Evolutionary conservation across 2,797 vertebrate species (phyloP), one percentile per base, ranked within the genome.

Genomic region (Neomorphus geoffroyi): DNA sequence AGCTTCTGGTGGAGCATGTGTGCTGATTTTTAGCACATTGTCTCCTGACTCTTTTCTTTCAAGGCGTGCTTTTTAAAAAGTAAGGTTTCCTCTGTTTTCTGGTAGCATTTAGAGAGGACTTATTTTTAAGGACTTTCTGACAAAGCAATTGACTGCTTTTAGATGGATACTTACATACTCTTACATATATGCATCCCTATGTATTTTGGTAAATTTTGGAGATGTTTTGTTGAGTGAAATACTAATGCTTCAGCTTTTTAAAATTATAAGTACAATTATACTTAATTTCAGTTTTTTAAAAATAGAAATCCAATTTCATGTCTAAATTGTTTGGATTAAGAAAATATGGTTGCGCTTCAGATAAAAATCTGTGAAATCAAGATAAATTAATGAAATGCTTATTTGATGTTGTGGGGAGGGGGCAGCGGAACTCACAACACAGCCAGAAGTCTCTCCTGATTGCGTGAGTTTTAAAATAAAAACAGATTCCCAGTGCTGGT

Each of bases 401-500:
- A 1, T 37, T 16, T 64, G 26, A 53, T 86, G 41, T 6, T 41
- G 24, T 10, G 22, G 30, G 22, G 14, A 28, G 17, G 3, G 12
- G 15, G 8, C 3, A 7, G 46, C 24, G 46, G 23, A 48, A 48
- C 46, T 11, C 37, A 56, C 21, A 75, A 48, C 10, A 26, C 18
- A 82, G 6, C 6, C 58, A 54, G 15, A 85, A 87, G 7, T 50
- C 45, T 70, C 12, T 66, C 24, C 51, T 37, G 45, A 46, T 13
- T 51, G 11, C 28, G 12, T 33, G 39, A 97, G 97, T 66, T 98
- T 98, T 95, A 96, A 97, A 35, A 97, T 92, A 39, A 98, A 98
- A 86, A 97, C 95, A 2, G 94, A 97, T 98, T 98, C 95, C 98
- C 98, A 4, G 98, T 98, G 35, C 94, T 98, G 61, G 97, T 98